phyloP scores from a whole-genome alignment of 2,797 vertebrate species.

The Thaleichthys pacificus region DNA sequence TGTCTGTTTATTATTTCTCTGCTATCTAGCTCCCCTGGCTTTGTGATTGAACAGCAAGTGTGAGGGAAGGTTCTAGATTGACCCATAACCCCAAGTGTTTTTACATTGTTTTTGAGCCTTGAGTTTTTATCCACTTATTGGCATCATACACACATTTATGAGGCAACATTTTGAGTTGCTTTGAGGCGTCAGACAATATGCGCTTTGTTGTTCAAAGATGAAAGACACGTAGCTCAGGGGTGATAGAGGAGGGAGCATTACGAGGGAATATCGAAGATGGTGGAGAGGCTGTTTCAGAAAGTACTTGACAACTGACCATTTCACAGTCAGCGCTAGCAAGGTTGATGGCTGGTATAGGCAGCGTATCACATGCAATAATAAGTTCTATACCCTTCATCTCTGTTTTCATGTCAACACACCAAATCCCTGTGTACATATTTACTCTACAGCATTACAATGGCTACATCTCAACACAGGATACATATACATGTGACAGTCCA shows the following conservation, averaged over 20 bases:
- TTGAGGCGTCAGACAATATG: conserved; percentile 1
- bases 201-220: conserved; percentile 9
- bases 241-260: background rate
- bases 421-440: too few species aligned
- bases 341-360: background rate
- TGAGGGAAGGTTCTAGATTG: background rate
- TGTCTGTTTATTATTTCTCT: too few species aligned
- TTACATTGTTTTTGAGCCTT: conserved; percentile 1
- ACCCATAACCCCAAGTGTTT: background rate
- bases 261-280: background rate
- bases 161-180: background rate
- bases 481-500: background rate
- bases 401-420: too few species aligned
- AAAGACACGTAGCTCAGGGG: background rate
- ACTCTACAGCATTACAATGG: background rate
- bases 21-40: too few species aligned
- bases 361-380: background rate
- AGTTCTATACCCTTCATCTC: background rate
- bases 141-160: background rate
- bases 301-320: background rate
- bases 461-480: background rate
- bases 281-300: background rate
- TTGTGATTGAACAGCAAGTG: too few species aligned
- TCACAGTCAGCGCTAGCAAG: background rate
- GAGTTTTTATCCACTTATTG: background rate